Evolutionary conservation across 2,888 invertebrate genomes (phyloP), one percentile per base, ranked within the genome.

Genomic region (Drosophila mettleri): DNA sequence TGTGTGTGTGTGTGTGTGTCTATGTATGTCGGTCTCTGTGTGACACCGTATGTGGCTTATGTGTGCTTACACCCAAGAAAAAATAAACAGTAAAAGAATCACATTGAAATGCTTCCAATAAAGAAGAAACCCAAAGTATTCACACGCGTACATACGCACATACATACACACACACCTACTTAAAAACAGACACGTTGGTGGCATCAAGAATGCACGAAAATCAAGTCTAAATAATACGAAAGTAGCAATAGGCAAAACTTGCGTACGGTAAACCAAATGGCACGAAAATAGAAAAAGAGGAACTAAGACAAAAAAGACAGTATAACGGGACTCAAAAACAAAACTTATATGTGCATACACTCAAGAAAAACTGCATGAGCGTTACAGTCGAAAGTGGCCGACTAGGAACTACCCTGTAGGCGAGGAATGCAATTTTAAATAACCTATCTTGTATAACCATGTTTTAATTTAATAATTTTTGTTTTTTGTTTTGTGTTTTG

Each of bases 51-150:
- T 7, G 29, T 20, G 16, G 46, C 22, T 53, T 53, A 46, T 57
- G 43, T 34, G 34, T 31, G 39, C 43, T 33, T 54, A 61, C 38
- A 60, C 66, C 54, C 57, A 67, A 51, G 60, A 58, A 60, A 60
- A 53, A 20, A 39, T 39, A 14, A 53, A 68, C 16, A 54, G 60
- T 63, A 64, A 65, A 65, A 29, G 60, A 67, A 60, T 65, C 46
- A 70, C 82, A 81, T 79, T 66, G 60, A 83, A 55, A 59, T 64
- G 59, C 49, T 64, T 54, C 53, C 59, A 74, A 67, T 48, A 68
- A 60, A 67, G 60, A 70, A 67, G 52, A 74, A 76, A 60, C 52
- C 69, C 52, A 68, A 68, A 57, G 48, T 58, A 60, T n/a, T 41
- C 20, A 34, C 33, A 59, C 58, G 16, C 33, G 51, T 48, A 70